Evolutionary conservation across 2,113 vertebrate species (phyloP), one percentile per base, ranked within the genome.

Genomic region (Anser brachyrhynchus): DNA sequence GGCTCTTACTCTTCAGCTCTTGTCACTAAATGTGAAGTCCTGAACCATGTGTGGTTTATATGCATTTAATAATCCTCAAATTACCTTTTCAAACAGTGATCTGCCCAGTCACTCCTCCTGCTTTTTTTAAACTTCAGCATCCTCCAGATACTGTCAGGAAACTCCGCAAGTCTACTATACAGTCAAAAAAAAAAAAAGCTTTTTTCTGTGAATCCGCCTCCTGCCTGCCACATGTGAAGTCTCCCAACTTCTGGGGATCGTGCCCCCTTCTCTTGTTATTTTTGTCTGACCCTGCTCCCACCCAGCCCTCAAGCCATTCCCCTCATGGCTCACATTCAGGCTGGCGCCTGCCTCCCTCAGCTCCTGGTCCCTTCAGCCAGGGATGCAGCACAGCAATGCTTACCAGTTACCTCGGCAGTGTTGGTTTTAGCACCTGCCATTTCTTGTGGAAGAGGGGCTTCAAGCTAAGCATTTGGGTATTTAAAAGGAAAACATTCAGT

Each of bases 41-140:
- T 31, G 55, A 70, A 7, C 21, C 5, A 1, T 0, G 7, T 0
- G 3, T 2, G 6, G 18, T 0, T 18, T 75, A 51, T 11, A 51
- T 1, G 2, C n/a, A 20, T 58, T 33, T 58, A 33, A 33, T 13
- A 58, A 20, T 20, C 57, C 57, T 58, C 57, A 58, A 7, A 33
- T 31, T 19, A 33, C 20, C 33, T 33, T 33, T 33, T n/a, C 16
- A 11, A 52, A 26, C 31, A 58, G 19, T 33, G 12, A 19, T 58
- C 33, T n/a, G 31, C 33, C 57, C 17, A 12, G 57, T 58, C 19
- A 11, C 51, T 26, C 51, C 31, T 58, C 33, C 55, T 19, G 31
- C 31, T 58, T 17, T 33, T 19, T 19, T 25, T 49, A 33, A 33
- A 58, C 57, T 58, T 33, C 31, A 58, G 19, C 11, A 20, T 20